Conservation (phyloP, 2,888 invertebrate genomes). For the Pediacus dermestoides region DNA sequence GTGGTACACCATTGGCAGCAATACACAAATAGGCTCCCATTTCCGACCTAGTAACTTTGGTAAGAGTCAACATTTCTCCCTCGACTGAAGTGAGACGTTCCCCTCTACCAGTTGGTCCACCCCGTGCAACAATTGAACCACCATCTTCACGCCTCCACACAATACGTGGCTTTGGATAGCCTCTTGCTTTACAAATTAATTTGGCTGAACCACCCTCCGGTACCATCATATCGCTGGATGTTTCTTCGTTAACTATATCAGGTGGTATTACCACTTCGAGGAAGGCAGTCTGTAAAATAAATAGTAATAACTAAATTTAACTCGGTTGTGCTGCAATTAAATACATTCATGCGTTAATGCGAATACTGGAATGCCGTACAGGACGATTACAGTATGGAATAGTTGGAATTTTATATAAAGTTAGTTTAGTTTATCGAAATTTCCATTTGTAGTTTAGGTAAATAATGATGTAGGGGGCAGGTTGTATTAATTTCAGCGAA, state of each 20-base stretch:
- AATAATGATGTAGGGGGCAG: too few relatives aligned
- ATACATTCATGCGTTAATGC: conserved; percentile 8
- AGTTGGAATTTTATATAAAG: background rate
- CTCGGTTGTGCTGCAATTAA: conserved; percentile 2
- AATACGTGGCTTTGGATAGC: conserved; percentile 80
- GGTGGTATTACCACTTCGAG: conserved; percentile 90
- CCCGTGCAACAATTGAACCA: conserved; percentile 73
- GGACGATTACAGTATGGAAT: background rate
- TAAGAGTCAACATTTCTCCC: conserved; percentile 75
- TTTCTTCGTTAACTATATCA: conserved; percentile 84
- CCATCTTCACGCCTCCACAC: conserved; percentile 86
- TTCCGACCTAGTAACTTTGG: conserved; percentile 84
- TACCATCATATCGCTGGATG: conserved; percentile 90
- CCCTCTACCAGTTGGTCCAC: conserved; percentile 67
- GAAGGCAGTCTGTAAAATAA: conserved; percentile 53
- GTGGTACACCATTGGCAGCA: conserved; percentile 84
- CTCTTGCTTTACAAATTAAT: conserved; percentile 79
- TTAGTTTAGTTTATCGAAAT: too few relatives aligned
- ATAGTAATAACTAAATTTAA: background rate
- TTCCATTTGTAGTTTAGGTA: too few relatives aligned
- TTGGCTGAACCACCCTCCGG: conserved; percentile 90
- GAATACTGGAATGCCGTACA: background rate
- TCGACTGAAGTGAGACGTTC: conserved; percentile 74
- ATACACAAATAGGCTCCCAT: conserved; percentile 88
- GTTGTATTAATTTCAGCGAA: too few relatives aligned